Conservation (phyloP, 2,797 vertebrate species). For the Phaenicophaeus curvirostris region DNA sequence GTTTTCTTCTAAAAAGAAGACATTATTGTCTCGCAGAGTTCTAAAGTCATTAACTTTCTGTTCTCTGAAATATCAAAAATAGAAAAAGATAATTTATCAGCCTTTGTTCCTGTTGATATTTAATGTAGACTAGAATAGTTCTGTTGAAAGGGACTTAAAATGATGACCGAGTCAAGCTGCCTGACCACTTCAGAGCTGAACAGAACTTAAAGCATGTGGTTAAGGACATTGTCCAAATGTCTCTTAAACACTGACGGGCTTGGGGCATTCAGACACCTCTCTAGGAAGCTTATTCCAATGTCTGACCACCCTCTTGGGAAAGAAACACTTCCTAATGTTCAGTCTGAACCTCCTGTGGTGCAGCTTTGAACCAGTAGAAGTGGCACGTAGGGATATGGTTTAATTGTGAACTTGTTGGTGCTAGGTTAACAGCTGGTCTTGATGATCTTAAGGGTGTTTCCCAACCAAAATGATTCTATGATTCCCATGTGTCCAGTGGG, state of each 20-base stretch:
- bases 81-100: background rate
- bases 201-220: background rate
- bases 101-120: background rate
- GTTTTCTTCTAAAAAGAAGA: background rate
- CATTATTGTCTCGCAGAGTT: background rate
- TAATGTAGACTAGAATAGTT: background rate
- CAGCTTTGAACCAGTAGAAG: background rate
- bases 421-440: too few relatives aligned
- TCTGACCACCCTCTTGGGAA: background rate
- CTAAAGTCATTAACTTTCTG: background rate
- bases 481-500: rapidly evolving
- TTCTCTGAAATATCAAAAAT: background rate
- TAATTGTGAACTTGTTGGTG: too few relatives aligned
- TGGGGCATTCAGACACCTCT: background rate
- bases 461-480: too few relatives aligned
- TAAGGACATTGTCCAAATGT: background rate
- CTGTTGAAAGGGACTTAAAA: background rate
- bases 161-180: background rate
- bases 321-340: background rate
- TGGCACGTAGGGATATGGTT: too few relatives aligned
- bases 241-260: background rate
- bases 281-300: background rate
- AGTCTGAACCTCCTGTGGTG: rapidly evolving
- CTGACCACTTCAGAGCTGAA: background rate
- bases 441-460: too few relatives aligned